phyloP scores from a whole-genome alignment of 2,888 invertebrate genomes.

The Idaea aversata region DNA sequence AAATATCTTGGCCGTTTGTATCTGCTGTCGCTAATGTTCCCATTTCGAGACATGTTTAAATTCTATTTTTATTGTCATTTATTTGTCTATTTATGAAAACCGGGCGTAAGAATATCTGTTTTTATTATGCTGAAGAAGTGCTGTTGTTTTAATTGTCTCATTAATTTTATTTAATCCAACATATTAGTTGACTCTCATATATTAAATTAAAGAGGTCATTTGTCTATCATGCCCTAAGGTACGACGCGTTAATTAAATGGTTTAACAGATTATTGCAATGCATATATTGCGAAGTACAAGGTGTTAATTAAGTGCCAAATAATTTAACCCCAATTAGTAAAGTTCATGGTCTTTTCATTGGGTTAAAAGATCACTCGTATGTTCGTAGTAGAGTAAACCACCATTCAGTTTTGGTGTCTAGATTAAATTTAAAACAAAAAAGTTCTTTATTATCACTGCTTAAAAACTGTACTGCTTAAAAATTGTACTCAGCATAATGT shows the following conservation, averaged over 20 bases:
- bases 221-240: background rate
- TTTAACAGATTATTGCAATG: conserved; percentile 35
- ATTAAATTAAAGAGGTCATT: background rate
- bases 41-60: background rate
- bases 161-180: background rate
- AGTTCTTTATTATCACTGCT: no score
- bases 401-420: background rate
- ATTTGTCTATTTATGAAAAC: background rate
- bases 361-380: background rate
- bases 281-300: conserved; percentile 38
- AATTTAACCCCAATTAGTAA: conserved; percentile 70
- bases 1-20: background rate
- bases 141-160: background rate
- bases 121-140: no score
- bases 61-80: background rate
- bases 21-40: background rate
- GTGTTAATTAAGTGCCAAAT: conserved; percentile 63
- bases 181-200: background rate
- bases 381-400: background rate
- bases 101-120: background rate
- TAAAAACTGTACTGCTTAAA: no score
- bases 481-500: no score
- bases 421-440: no score
- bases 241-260: conserved; percentile 6
- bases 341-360: conserved; percentile 22